Base-by-base conservation (phyloP, 2,113 vertebrate genomes). In the Tyto alba region DNA sequence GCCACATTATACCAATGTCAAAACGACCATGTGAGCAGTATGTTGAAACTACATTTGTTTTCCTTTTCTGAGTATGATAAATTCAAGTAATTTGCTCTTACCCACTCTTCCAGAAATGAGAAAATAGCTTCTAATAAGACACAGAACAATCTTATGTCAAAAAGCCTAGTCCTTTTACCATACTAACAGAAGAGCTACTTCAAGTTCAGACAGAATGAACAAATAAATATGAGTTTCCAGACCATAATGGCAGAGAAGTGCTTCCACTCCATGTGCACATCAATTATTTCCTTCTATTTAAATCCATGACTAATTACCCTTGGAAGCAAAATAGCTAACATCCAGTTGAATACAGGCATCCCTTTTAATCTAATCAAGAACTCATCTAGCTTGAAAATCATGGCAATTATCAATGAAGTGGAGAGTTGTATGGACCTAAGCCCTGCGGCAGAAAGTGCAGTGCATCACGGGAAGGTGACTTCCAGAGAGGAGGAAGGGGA, bases 241-340 rank as follows among this genome's bases (percentile, higher is more conserved):
- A 82, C 89, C n/a, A 27, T 85, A 92, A 87, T 91, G 89, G 83
- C 66, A 96, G 74, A 92, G 76, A 93, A 96, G 80, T 87, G 80
- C 73, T 89, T 91, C 90, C 62, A 92, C 71, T 91, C 73, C 47
- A 17, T 85, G 66, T 84, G 83, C 75, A 89, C 76, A 89, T 95
- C 85, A 94, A 95, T 95, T 93, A 96, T 87, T 92, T 84, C 86
- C 69, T 76, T 79, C 92, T 95, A 27, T 96, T 96, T 96, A 93
- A 94, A 95, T 62, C 73, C 89, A 76, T 91, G 80, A 85, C 86
- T 96, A 95, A 96, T 93, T 94, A 94, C 45, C 32, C 92, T 95
- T 91, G 89, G 96, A 96, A 96, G 66, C 64, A 95, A 93, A 96
- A 92, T 27, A 89, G 88, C 88, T 94, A 93, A 79, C 74, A 96